phyloP scores from a whole-genome alignment of 1,140 invertebrate genomes.

The Saccostrea cuccullata region DNA sequence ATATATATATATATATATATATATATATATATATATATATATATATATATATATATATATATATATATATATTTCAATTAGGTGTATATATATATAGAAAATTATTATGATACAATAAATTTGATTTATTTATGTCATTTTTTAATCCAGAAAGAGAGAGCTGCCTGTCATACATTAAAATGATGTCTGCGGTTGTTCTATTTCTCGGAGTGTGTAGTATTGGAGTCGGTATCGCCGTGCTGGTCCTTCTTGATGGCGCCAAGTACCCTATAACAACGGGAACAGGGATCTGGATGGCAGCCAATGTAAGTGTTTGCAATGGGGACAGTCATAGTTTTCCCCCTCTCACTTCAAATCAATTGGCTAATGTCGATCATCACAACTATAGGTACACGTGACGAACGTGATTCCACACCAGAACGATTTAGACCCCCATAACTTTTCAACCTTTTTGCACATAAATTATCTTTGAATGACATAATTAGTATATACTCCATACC shows the following conservation, averaged over 20 bases:
- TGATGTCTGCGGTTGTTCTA: neutral
- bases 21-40: too few species aligned
- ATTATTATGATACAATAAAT: too few species aligned
- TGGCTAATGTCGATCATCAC: too few species aligned
- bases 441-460: neutral
- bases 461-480: neutral
- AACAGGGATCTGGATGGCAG: neutral
- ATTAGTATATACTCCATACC: too few species aligned
- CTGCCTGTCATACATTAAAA: neutral
- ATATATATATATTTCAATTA: too few species aligned
- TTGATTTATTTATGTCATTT: neutral
- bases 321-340: neutral
- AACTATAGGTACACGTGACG: too few species aligned
- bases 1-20: too few species aligned
- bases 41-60: too few species aligned
- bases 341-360: neutral
- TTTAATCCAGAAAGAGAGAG: neutral
- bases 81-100: too few species aligned
- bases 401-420: too few species aligned
- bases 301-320: neutral
- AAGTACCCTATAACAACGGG: neutral
- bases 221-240: neutral
- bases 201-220: neutral
- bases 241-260: neutral
- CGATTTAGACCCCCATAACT: too few species aligned